These are phyloP conservation scores for Hydriomena furcata DNA, from an alignment of 2,888 invertebrate genomes.

Conservation along the genomic window DNA sequence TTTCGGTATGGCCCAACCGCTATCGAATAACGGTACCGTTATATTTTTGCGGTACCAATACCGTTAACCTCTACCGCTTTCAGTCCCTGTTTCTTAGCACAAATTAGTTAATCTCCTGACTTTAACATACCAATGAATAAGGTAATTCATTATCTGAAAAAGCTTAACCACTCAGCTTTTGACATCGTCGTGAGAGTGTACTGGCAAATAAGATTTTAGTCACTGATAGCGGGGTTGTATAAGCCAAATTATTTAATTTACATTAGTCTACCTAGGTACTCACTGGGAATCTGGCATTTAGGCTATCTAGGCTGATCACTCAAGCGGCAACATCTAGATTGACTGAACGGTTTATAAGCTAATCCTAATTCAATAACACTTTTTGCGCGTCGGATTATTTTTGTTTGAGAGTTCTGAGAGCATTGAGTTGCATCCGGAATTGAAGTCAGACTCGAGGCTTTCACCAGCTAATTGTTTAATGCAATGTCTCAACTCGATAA, in stretches of 20 bases:
- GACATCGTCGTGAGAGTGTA: conserved; percentile 21
- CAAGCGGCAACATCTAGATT: conserved; percentile 78
- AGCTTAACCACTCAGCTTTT: conserved; percentile 17
- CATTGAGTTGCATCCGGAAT: conserved; percentile 56
- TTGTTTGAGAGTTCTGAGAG: conserved; percentile 27
- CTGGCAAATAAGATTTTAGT: conserved; percentile 22
- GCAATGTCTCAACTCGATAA: conserved; percentile 49
- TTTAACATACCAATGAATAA: too few relatives aligned
- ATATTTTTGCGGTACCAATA: too few relatives aligned
- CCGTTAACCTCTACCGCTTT: too few relatives aligned
- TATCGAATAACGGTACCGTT: too few relatives aligned
- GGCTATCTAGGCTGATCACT: conserved; percentile 76
- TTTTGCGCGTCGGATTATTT: conserved; percentile 63
- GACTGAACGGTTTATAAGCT: conserved; percentile 74
- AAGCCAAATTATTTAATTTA: conserved; percentile 36
- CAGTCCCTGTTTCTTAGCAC: too few relatives aligned
- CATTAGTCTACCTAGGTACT: conserved; percentile 46
- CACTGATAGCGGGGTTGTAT: conserved; percentile 27
- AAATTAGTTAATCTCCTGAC: too few relatives aligned
- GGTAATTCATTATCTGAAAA: too few relatives aligned
- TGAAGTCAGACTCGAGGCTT: conserved; percentile 63
- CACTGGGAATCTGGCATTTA: conserved; percentile 83
- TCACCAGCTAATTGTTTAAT: conserved; percentile 67
- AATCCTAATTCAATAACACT: conserved; percentile 77
- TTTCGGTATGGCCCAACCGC: too few relatives aligned